Evolutionary conservation across 2,797 vertebrate genomes (phyloP), one percentile per base, ranked within the genome.

Genomic region (Silurus lanzhouensis): DNA sequence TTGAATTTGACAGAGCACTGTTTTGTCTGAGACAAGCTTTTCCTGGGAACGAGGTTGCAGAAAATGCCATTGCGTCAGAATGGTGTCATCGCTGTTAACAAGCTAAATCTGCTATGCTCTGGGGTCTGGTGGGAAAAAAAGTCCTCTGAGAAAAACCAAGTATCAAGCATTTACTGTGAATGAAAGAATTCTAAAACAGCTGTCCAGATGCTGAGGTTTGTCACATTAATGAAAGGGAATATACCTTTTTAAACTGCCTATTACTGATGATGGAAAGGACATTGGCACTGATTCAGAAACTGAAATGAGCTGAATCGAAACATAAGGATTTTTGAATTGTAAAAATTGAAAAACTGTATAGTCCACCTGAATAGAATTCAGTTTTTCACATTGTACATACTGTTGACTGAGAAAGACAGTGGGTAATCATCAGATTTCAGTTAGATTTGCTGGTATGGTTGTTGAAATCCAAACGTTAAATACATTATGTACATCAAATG

Each of bases 401-500:
- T n/a, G 25, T 20, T 66, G 55, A 71, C 31, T 60, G 80, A 82
- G 48, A 68, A 82, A 46, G 66, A 64, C 64, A 67, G 63, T 25
- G 6, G 55, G 22, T 9, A 82, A 67, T 70, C 63, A 1, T 31
- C 68, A 79, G 60, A 60, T 52, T 82, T 70, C 60, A 15, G 46
- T 15, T 27, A 15, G 22, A 74, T 79, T 82, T 78, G 76, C 44
- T 61, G 58, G 68, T 64, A 87, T 17, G 46, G 83, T 57, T 85
- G 44, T 84, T 81, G 27, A 88, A 85, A 83, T 60, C 25, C 60
- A 77, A 84, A 61, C n/a, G 63, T 79, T 75, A 83, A 83, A 52
- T 44, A 87, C 82, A 81, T 81, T 84, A 84, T 81, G 17, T 74
- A 70, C 81, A 82, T 83, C 46, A 55, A 86, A 89, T 85, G 85